Percentiles rank a stretch among this genome's conserved stretches.
Conservation (phyloP, 2,113 vertebrate genomes). For the Barbus barbus region DNA sequence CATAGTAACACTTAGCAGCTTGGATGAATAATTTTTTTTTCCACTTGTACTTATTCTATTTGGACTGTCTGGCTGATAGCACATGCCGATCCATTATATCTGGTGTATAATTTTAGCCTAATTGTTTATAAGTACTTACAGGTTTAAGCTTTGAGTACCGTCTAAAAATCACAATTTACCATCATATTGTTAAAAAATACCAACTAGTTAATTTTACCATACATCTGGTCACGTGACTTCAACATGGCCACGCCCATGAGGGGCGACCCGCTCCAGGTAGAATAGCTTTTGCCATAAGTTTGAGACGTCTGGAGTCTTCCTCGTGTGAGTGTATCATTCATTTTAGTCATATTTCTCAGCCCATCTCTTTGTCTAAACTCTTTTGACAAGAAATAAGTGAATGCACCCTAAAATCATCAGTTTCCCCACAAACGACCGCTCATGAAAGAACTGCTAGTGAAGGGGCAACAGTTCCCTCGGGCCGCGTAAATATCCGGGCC, state of each 20-base stretch:
- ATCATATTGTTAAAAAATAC: not conserved
- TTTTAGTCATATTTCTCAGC: not conserved
- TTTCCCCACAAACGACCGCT: not conserved
- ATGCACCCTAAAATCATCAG: not conserved
- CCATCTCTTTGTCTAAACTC: not conserved
- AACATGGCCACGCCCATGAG: not conserved
- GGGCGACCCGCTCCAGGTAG: not conserved
- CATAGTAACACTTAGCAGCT: too few species aligned
- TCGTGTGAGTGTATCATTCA: not conserved
- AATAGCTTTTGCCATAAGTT: not conserved
- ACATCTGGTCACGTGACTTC: not conserved
- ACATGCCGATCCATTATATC: not conserved
- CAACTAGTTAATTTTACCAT: not conserved
- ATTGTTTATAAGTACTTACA: not conserved
- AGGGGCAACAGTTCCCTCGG: not conserved
- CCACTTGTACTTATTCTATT: too few species aligned
- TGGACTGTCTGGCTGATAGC: not conserved
- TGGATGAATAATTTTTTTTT: too few species aligned
- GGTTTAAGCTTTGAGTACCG: not conserved
- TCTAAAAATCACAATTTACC: not conserved
- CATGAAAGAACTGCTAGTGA: not conserved
- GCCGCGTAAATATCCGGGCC: conserved; percentile 5
- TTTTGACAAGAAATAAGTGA: not conserved
- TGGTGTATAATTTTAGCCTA: not conserved
- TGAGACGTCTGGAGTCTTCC: not conserved